A percentile compares a stretch with the other conserved stretches of the same genome.
These are phyloP conservation scores for Lepidocyrtoides sp. DNA, from an alignment of 2,888 invertebrate species.

Conservation along the genomic window DNA sequence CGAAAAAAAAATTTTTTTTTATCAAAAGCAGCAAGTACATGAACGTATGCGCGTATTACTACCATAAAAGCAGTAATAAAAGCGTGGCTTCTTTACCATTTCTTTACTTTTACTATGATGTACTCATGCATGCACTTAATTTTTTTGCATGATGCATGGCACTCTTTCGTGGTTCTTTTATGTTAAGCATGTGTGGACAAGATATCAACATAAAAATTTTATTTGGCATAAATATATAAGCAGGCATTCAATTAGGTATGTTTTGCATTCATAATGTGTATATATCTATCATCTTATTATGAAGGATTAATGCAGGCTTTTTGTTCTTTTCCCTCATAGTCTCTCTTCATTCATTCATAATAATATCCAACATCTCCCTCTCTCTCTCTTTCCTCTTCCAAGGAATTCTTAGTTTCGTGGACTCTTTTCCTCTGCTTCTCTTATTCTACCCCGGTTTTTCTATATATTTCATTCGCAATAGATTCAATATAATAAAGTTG, in stretches of 20 bases:
- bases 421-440: too few relatives aligned
- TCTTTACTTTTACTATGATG: slow-evolving; percentile 7
- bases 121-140: slow-evolving; percentile 26
- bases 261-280: neutral
- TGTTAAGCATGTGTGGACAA: slow-evolving; percentile 29
- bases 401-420: too few relatives aligned
- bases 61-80: slow-evolving; percentile 12
- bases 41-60: neutral
- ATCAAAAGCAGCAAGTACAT: too few relatives aligned
- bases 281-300: neutral
- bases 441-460: too few relatives aligned
- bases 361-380: slow-evolving; percentile 28
- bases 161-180: slow-evolving; percentile 26
- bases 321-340: slow-evolving; percentile 34
- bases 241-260: neutral
- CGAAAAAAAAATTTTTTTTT: too few relatives aligned
- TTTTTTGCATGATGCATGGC: slow-evolving; percentile 29
- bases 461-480: slow-evolving; percentile 31
- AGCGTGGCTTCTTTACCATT: neutral
- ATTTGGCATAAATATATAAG: neutral
- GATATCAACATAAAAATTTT: neutral
- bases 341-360: slow-evolving; percentile 36
- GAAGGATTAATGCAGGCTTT: slow-evolving; percentile 56
- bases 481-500: slow-evolving; percentile 47
- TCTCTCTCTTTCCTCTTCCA: neutral